Conservation (phyloP, 2,888 invertebrate genomes). For the Meiosimyza platycephala region DNA sequence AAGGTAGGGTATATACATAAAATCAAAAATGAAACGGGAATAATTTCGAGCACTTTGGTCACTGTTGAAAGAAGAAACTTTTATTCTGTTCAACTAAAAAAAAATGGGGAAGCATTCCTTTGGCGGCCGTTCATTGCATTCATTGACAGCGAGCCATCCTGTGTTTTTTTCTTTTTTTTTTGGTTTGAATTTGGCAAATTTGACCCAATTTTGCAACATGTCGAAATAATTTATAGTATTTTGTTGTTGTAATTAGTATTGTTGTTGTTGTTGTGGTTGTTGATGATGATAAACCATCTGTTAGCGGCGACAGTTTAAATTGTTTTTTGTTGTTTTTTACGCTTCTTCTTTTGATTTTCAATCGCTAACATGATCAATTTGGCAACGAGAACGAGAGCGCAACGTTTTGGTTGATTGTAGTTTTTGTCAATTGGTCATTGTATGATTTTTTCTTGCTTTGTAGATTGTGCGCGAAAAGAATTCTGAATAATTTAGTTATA, state of each 20-base stretch:
- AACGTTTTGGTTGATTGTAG: background rate
- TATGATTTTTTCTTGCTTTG: too few relatives aligned
- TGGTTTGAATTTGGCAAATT: conserved; percentile 5
- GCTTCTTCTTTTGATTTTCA: background rate
- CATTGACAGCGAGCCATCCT: background rate
- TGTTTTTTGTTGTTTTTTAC: background rate
- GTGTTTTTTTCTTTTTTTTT: background rate
- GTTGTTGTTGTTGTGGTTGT: background rate
- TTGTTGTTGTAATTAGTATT: background rate
- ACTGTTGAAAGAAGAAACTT: conserved; percentile 8
- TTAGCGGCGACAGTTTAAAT: background rate
- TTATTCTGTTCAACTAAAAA: background rate
- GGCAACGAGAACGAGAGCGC: conserved; percentile 3
- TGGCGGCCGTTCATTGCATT: background rate
- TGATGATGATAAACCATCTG: conserved; percentile 22
- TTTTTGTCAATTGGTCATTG: background rate
- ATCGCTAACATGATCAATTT: conserved; percentile 14
- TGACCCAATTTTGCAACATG: conserved; percentile 13
- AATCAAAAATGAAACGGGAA: background rate
- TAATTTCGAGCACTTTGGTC: background rate
- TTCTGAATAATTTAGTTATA: too few relatives aligned
- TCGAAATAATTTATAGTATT: background rate
- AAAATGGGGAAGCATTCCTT: conserved; percentile 15
- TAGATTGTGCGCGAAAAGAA: too few relatives aligned
- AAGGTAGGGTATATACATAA: background rate